phyloP scores from a whole-genome alignment of 1,140 invertebrate species.

The Antheraea mylitta region DNA sequence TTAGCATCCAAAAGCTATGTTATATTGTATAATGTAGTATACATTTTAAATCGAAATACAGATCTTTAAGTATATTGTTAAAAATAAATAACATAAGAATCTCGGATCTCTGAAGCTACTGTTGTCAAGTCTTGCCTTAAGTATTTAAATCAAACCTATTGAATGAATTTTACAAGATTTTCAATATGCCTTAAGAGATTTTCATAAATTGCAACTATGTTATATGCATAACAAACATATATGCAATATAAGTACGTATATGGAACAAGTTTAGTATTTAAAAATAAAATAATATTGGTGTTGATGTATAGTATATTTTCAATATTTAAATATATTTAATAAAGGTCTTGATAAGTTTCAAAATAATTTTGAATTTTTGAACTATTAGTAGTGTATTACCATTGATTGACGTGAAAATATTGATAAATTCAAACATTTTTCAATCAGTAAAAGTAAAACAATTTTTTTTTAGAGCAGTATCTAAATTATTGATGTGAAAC shows the following conservation, averaged over 20 bases:
- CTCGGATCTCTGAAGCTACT: background rate
- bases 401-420: no score
- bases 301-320: no score
- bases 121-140: conserved; percentile 16
- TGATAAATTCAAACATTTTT: no score
- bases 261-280: background rate
- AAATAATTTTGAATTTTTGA: no score
- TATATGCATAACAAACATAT: background rate
- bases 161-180: background rate
- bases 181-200: background rate
- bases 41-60: background rate
- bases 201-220: background rate
- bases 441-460: no score
- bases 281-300: background rate
- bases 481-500: no score
- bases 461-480: no score
- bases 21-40: background rate
- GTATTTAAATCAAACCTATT: background rate
- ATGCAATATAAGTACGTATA: background rate
- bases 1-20: no score
- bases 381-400: no score
- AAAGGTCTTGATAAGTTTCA: no score
- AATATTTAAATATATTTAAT: no score
- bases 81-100: background rate
- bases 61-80: background rate